phyloP scores from a whole-genome alignment of 2,888 invertebrate genomes.

The Polydrusus tereticollis region DNA sequence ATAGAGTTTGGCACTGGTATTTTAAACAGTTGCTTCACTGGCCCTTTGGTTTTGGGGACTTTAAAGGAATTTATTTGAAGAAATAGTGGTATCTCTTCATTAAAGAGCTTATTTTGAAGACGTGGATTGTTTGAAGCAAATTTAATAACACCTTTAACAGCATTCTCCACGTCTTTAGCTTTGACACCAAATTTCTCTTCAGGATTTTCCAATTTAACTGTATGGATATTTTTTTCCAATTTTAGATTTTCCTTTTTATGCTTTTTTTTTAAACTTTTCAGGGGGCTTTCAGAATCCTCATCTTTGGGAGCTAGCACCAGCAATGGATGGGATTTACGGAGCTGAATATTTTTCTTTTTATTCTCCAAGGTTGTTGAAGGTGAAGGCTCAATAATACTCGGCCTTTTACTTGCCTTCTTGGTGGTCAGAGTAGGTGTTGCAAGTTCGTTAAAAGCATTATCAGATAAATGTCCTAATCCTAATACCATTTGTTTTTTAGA shows the following conservation, averaged over 20 bases:
- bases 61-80: constrained; percentile 75
- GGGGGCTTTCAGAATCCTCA: background rate
- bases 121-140: constrained; percentile 60
- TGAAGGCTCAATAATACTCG: background rate
- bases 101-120: constrained; percentile 68
- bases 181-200: constrained; percentile 46
- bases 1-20: constrained; percentile 75
- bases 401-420: background rate
- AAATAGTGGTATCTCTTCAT: constrained; percentile 72
- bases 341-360: background rate
- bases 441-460: background rate
- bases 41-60: constrained; percentile 73
- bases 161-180: constrained; percentile 49
- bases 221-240: background rate
- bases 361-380: background rate
- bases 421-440: no score
- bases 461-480: background rate
- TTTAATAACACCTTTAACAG: constrained; percentile 57
- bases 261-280: background rate
- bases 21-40: constrained; percentile 69
- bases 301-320: background rate
- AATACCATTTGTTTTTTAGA: background rate
- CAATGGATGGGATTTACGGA: background rate
- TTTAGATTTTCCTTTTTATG: background rate
- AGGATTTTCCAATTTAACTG: constrained; percentile 20